These are phyloP conservation scores for Pogoniulus pusillus DNA, from an alignment of 2,797 vertebrate species.

Conservation along the genomic window DNA sequence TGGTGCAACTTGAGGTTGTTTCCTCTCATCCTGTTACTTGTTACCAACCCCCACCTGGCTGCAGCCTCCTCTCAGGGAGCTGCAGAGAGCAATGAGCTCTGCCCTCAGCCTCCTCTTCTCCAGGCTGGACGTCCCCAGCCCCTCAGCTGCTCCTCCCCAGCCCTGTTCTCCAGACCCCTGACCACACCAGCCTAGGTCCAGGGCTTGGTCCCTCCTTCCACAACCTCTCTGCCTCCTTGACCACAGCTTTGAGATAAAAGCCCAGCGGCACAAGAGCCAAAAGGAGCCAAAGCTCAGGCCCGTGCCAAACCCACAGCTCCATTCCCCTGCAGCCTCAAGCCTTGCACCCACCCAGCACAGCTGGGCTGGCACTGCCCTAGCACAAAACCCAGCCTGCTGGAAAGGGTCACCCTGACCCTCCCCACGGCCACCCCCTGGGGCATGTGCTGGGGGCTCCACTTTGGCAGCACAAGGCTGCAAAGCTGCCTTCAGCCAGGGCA, in stretches of 20 bases:
- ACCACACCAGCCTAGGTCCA: accelerated
- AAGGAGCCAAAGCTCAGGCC: neutral
- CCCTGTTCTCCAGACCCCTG: neutral
- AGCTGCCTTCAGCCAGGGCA: neutral
- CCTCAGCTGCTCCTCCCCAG: neutral
- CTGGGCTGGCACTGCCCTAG: neutral
- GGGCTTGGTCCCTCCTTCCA: neutral
- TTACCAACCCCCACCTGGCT: neutral
- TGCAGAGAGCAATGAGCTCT: neutral
- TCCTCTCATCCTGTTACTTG: neutral
- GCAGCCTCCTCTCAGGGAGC: neutral
- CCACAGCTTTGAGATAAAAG: neutral
- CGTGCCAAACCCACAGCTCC: neutral
- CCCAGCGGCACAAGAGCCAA: accelerated
- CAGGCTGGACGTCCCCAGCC: neutral
- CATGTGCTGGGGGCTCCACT: accelerated
- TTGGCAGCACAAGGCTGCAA: neutral
- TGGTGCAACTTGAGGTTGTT: neutral
- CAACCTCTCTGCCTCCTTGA: neutral
- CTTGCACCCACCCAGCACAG: neutral
- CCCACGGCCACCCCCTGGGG: neutral
- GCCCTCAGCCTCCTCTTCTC: neutral
- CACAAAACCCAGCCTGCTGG: neutral
- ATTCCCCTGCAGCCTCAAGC: neutral
- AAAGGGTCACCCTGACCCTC: neutral